Conservation (phyloP, 2,888 invertebrate species). For the Augochlorella aurata region DNA sequence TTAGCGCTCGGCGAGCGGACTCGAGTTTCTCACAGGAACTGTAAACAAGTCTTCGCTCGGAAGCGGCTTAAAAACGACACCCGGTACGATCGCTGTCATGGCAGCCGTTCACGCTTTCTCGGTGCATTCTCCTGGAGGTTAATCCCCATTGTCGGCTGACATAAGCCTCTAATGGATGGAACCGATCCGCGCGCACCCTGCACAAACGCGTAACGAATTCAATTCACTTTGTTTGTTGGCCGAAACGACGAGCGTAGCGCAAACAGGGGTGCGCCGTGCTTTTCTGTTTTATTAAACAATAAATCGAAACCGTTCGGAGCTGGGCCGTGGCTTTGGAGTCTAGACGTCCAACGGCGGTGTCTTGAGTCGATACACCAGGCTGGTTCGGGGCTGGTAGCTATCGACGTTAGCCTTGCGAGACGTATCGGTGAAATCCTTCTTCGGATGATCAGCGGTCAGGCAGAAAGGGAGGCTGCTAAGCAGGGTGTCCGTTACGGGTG, state of each 20-base stretch:
- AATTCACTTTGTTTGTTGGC: slow-evolving; percentile 51
- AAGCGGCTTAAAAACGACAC: slow-evolving; percentile 58
- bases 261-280: slow-evolving; percentile 48
- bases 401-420: slow-evolving; percentile 24
- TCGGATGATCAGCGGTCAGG: slow-evolving; percentile 27
- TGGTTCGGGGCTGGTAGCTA: neutral
- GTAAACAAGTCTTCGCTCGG: slow-evolving; percentile 49
- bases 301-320: slow-evolving; percentile 19
- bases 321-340: neutral
- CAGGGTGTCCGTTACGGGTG: slow-evolving; percentile 71
- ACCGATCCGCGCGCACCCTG: slow-evolving; percentile 69
- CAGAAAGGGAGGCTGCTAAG: slow-evolving; percentile 59
- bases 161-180: slow-evolving; percentile 80
- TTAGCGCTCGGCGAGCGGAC: neutral
- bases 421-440: slow-evolving; percentile 30
- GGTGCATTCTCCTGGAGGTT: slow-evolving; percentile 66
- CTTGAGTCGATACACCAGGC: neutral
- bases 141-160: slow-evolving; percentile 78
- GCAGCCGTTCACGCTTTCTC: slow-evolving; percentile 58
- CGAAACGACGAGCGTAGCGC: slow-evolving; percentile 37
- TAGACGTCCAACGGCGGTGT: neutral
- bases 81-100: slow-evolving; percentile 56
- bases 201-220: slow-evolving; percentile 45
- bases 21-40: slow-evolving; percentile 49
- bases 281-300: slow-evolving; percentile 11